These are phyloP conservation scores for Venturia canescens DNA, from an alignment of 1,140 invertebrate genomes.

Conservation along the genomic window DNA sequence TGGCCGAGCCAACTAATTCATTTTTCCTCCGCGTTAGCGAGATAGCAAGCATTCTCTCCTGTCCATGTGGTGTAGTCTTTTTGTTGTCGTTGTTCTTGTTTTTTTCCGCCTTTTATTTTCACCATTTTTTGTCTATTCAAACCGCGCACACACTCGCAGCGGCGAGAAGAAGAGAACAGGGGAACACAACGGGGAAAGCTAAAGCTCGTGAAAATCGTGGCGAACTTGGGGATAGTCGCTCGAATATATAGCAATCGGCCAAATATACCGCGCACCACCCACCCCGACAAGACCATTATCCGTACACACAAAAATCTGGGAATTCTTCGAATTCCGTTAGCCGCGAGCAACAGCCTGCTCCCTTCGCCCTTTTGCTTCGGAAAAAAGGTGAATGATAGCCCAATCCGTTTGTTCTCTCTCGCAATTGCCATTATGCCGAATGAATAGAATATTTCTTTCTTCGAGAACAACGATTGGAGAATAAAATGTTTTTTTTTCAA, in stretches of 20 bases:
- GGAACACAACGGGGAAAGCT: background rate
- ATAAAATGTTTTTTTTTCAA: too few relatives aligned
- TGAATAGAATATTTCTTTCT: too few relatives aligned
- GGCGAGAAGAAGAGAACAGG: background rate
- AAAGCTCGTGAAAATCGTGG: constrained; percentile 2
- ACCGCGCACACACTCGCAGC: background rate
- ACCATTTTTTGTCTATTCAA: constrained; percentile 23
- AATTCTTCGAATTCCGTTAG: constrained; percentile 4
- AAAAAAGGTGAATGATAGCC: background rate
- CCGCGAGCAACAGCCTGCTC: constrained; percentile 21
- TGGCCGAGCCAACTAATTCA: constrained; percentile 32
- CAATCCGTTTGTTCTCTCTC: background rate
- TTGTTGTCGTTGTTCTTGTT: constrained; percentile 15
- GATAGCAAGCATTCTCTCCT: constrained; percentile 16
- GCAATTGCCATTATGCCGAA: background rate
- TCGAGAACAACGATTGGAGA: too few relatives aligned
- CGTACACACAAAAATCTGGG: background rate
- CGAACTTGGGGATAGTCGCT: background rate
- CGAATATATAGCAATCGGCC: constrained; percentile 5
- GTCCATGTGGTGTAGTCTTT: background rate
- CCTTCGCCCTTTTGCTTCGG: background rate
- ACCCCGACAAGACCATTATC: constrained; percentile 12
- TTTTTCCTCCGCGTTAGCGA: constrained; percentile 27
- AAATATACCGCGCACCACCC: constrained; percentile 17
- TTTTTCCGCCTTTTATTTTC: background rate